Conservation (phyloP, 2,888 invertebrate species). For the Heliconius ethilla region DNA sequence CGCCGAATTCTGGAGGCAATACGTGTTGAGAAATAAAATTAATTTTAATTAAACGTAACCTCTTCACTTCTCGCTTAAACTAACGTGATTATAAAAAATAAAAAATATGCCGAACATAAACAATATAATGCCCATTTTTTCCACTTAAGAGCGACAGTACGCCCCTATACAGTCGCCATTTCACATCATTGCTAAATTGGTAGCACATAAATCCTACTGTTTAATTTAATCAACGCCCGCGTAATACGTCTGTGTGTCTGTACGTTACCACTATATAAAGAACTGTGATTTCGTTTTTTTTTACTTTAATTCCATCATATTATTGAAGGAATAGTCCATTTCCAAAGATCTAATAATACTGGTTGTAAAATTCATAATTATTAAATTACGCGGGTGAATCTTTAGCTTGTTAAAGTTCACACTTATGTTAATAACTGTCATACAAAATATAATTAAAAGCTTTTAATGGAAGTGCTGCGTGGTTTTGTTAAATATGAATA, state of each 20-base stretch:
- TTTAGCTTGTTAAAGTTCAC: constrained; percentile 53
- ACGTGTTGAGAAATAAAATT: background rate
- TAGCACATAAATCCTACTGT: constrained; percentile 75
- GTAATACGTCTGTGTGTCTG: constrained; percentile 58
- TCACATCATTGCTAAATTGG: constrained; percentile 79
- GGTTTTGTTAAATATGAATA: constrained; percentile 4
- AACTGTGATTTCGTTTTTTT: constrained; percentile 52
- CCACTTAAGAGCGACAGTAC: constrained; percentile 61
- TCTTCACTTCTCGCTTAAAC: constrained; percentile 1
- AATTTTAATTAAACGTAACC: constrained; percentile 27
- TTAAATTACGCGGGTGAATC: constrained; percentile 66
- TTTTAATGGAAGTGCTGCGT: constrained; percentile 16
- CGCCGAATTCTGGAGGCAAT: no score
- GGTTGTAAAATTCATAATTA: constrained; percentile 52
- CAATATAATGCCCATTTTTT: constrained; percentile 53
- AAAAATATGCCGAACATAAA: constrained; percentile 42
- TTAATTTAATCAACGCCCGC: constrained; percentile 80
- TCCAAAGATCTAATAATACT: constrained; percentile 41
- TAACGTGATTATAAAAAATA: constrained; percentile 16
- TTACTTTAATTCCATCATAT: constrained; percentile 36
- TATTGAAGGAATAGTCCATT: constrained; percentile 49
- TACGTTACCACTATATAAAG: constrained; percentile 57
- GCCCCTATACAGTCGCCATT: constrained; percentile 73
- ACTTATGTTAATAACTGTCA: constrained; percentile 54
- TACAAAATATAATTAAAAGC: constrained; percentile 54